Base-by-base conservation (phyloP, 2,888 invertebrate species). In the Noctua janthina region DNA sequence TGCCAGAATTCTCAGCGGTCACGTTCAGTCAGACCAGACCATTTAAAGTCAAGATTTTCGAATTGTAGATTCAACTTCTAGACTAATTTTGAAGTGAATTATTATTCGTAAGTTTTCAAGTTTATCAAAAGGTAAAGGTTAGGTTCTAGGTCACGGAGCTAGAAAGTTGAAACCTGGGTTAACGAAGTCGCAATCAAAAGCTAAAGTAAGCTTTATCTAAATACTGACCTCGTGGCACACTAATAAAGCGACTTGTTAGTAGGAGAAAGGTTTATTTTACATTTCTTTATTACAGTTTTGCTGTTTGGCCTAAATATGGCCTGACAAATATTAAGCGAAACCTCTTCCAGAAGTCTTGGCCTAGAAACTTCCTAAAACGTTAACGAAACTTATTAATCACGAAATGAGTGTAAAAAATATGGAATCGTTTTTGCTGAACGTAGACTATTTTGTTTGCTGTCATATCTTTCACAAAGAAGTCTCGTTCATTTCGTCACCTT, bases 241-340 rank as follows among this genome's bases (percentile, higher is more conserved):
- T 62, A 70, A 51, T 66, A 29, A 51, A 83, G 59, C 67, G 67
- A 68, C 62, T 84, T 46, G 46, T 68, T 68, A 71, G 23, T 15
- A 29, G 35, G 54, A 56, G 75, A 81, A 85, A 75, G 68, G 62
- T 74, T 74, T 80, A 74, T 72, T 74, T 85, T 72, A 85, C 56
- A 43, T 72, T 74, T 75, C 13, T 29, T 69, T 64, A 54, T 43
- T 39, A 56, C 56, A 35, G 69, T 70, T 54, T 43, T 29, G 35
- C 51, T 56, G 69, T 59, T 73, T 74, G 51, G 13, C 79, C 73
- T 56, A 64, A 78, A 78, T 72, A n/a, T 49, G 23, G 6, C 0
- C 35, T 49, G 10, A 64, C 67, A 62, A 83, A 69, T 79, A 23
- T 2, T 39, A 74, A 39, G n/a, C n/a, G 35, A 74, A 39, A 35